phyloP scores from a whole-genome alignment of 2,113 vertebrate genomes.

The Melanerpes formicivorus region DNA sequence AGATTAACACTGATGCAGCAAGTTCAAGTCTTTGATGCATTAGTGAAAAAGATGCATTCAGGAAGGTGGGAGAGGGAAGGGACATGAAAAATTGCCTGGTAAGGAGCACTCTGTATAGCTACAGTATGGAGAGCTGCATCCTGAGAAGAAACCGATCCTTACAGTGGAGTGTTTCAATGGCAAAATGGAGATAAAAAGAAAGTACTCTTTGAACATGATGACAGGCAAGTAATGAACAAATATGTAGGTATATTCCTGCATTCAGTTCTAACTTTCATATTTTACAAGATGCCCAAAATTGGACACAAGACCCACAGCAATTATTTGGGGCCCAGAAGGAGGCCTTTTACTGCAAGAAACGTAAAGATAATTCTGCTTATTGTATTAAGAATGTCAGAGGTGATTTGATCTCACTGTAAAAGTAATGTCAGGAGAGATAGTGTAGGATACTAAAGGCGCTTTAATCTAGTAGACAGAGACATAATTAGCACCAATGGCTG shows the following conservation, averaged over 20 bases:
- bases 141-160: neutral
- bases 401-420: conserved; percentile 39
- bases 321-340: conserved; percentile 15
- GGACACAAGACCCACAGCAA: neutral
- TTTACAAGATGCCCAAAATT: neutral
- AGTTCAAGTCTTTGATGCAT: neutral
- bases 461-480: conserved; percentile 31
- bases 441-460: conserved; percentile 9
- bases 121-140: neutral
- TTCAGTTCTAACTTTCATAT: neutral
- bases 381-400: conserved; percentile 34
- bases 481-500: conserved; percentile 50
- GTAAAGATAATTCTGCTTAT: conserved; percentile 22
- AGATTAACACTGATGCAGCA: neutral
- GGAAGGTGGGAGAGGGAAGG: accelerated
- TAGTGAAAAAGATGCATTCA: neutral
- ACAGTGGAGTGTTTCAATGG: neutral
- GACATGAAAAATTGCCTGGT: neutral
- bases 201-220: neutral
- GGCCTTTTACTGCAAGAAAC: neutral
- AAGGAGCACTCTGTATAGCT: neutral
- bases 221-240: neutral
- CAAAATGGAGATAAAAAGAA: neutral
- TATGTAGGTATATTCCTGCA: neutral
- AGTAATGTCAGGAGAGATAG: conserved; percentile 25